Base-by-base conservation (phyloP, 1,140 invertebrate species). In the Aphidius ervi region DNA sequence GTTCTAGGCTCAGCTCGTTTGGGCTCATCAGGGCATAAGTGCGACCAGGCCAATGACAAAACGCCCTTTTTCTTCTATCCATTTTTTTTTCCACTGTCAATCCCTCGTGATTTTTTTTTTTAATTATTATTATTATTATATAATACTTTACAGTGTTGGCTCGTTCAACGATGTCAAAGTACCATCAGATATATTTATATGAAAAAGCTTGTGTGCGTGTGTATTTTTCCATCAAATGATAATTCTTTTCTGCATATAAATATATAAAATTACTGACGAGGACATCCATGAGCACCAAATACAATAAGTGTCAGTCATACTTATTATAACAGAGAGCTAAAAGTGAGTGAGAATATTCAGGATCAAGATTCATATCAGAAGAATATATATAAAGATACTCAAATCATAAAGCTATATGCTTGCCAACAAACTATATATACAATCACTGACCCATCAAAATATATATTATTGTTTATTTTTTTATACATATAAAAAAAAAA, bases 291-390 rank as follows among this genome's bases (percentile, higher is more conserved):
- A 68, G 67, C 66, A 67, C 62, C 63, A 31, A 31, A 31, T 70
- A 68, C 56, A 74, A 67, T 70, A 76, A 77, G 74, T 69, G 73
- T 78, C 75, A 75, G 58, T 78, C 75, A 77, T 70, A 70, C 71
- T 78, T 78, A 77, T 39, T 55, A 52, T 59, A 64, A 39, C 40
- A 57, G 50, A 60, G 41, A 46, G 53, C 16, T 8, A 16, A 46
- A 46, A 20, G 31, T 10, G 31, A 58, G 46, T 49, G 23, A 23
- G 46, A 48, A 40, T 37, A 5, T 39, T 39, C 31, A n/a, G 65
- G 67, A 72, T 72, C 66, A 66, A 71, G 70, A 74, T 74, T 9
- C 63, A 57, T 73, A 73, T 73, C 71, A 58, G 1, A 41, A 31
- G 16, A 16, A 16, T 16, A 16, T 16, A 16, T 16, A 16, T 16